Conservation (phyloP, 1,140 invertebrate genomes). For the Drosophila repletoides region DNA sequence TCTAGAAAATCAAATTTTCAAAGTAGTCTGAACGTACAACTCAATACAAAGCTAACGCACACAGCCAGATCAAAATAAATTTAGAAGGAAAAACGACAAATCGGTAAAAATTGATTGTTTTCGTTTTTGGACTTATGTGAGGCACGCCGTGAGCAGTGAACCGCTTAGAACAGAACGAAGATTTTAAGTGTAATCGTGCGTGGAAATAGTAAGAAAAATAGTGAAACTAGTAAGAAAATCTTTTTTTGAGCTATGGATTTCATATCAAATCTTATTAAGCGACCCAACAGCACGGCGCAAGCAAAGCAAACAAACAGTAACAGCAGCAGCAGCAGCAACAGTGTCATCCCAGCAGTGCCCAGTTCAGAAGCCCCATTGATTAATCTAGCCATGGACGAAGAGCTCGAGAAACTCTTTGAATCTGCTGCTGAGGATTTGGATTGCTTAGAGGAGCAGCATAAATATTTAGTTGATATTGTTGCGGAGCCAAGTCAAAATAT, state of each 20-base stretch:
- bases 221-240: conserved; percentile 11
- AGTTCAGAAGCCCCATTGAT: neutral
- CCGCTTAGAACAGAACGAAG: conserved; percentile 20
- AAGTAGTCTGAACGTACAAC: conserved; percentile 22
- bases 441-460: conserved; percentile 41
- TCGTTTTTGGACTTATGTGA: conserved; percentile 23
- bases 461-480: conserved; percentile 12
- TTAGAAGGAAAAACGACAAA: neutral
- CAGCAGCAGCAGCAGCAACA: too few relatives aligned
- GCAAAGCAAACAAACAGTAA: too few relatives aligned
- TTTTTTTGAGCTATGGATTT: conserved; percentile 61
- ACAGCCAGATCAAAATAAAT: conserved; percentile 7
- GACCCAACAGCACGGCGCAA: conserved; percentile 51
- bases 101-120: conserved; percentile 23
- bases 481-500: neutral
- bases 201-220: conserved; percentile 33
- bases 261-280: conserved; percentile 67
- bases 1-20: conserved; percentile 36
- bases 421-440: conserved; percentile 48
- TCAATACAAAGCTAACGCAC: conserved; percentile 21
- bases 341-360: neutral
- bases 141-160: conserved; percentile 40
- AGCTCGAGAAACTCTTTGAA: conserved; percentile 36
- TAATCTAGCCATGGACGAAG: conserved; percentile 18
- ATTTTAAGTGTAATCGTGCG: conserved; percentile 52